A percentile compares a stretch with the other conserved stretches of the same genome.
Evolutionary conservation across 2,888 invertebrate species (phyloP).

Genomic region (Acleris sparsana): DNA sequence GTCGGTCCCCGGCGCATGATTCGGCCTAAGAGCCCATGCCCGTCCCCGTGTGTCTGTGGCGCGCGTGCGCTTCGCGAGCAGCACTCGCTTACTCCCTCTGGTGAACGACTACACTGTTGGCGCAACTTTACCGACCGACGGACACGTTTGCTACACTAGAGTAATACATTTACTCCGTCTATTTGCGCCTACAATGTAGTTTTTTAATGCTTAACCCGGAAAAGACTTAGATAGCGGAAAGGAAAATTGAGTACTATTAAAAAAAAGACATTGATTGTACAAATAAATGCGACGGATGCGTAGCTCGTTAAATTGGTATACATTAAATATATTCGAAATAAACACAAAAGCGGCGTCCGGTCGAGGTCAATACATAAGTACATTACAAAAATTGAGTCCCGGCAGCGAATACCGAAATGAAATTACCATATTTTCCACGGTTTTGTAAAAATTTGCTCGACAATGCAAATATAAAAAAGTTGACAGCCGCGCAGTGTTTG

Average conservation of each 20-base stretch:
- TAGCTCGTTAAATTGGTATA: slow-evolving; percentile 47
- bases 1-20: slow-evolving; percentile 67
- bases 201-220: slow-evolving; percentile 61
- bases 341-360: slow-evolving; percentile 75
- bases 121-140: slow-evolving; percentile 49
- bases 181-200: slow-evolving; percentile 66
- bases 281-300: slow-evolving; percentile 78
- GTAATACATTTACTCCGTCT: slow-evolving; percentile 32
- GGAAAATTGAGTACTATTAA: slow-evolving; percentile 9
- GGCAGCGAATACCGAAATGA: slow-evolving; percentile 25
- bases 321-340: slow-evolving; percentile 33
- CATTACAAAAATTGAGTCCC: slow-evolving; percentile 18
- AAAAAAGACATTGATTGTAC: slow-evolving; percentile 36
- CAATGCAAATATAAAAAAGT: slow-evolving; percentile 20
- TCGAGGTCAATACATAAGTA: slow-evolving; percentile 49
- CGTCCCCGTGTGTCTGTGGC: slow-evolving; percentile 67
- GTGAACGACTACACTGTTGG: slow-evolving; percentile 69
- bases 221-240: slow-evolving; percentile 44
- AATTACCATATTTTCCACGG: slow-evolving; percentile 16
- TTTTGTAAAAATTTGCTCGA: slow-evolving; percentile 10
- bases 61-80: slow-evolving; percentile 77
- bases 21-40: slow-evolving; percentile 60
- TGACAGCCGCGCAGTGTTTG: slow-evolving; percentile 12
- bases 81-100: slow-evolving; percentile 77
- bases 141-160: slow-evolving; percentile 26